phyloP scores from a whole-genome alignment of 2,797 vertebrate genomes.

The Botia kubotai region DNA sequence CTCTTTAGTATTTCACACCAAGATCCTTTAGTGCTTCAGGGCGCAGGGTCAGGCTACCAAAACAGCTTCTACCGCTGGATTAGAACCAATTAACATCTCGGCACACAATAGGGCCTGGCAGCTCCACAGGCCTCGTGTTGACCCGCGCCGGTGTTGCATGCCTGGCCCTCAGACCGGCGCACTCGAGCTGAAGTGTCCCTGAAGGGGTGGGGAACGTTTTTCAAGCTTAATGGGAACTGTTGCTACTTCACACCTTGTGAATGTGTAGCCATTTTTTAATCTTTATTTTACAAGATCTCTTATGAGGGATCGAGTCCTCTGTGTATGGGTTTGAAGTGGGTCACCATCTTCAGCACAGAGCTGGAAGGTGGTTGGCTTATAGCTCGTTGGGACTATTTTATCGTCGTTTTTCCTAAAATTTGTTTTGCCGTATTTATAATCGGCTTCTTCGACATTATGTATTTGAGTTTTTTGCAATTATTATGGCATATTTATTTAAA shows the following conservation, averaged over 20 bases:
- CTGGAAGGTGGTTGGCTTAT: slow-evolving; percentile 42
- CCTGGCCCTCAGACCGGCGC: slow-evolving; percentile 90
- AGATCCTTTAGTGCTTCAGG: no score
- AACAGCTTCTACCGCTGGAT: no score
- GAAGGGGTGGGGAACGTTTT: slow-evolving; percentile 97
- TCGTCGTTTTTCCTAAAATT: not conserved
- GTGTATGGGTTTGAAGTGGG: slow-evolving; percentile 41
- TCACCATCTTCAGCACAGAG: slow-evolving; percentile 38
- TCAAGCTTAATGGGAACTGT: slow-evolving; percentile 96
- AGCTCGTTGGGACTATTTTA: slow-evolving; percentile 12
- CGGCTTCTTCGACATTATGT: not conserved
- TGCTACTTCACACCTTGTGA: slow-evolving; percentile 90
- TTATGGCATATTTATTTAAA: not conserved
- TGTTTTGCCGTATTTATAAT: not conserved
- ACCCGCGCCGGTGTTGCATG: slow-evolving; percentile 89
- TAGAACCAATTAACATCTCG: no score
- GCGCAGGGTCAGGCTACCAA: no score
- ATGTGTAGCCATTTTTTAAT: slow-evolving; percentile 80
- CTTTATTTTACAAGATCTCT: slow-evolving; percentile 73
- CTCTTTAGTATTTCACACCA: no score
- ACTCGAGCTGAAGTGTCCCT: slow-evolving; percentile 96
- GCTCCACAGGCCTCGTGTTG: slow-evolving; percentile 93
- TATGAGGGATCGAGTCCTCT: slow-evolving; percentile 64
- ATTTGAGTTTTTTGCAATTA: not conserved
- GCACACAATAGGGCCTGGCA: slow-evolving; percentile 97